Base-by-base conservation (phyloP, 2,888 invertebrate species). In the Habroteleia sp. region DNA sequence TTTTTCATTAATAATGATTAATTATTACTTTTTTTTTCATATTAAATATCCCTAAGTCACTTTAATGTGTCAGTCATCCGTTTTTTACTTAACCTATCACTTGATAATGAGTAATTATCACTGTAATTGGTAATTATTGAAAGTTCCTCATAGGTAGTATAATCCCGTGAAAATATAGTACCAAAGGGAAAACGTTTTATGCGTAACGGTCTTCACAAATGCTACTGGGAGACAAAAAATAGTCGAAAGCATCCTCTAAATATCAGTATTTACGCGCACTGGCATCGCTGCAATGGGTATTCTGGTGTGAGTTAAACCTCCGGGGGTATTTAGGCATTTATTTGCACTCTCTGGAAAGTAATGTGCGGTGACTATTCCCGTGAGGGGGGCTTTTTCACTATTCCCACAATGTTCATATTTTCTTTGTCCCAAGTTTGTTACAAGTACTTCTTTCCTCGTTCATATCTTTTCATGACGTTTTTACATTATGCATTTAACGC, bases 241-340 rank as follows among this genome's bases (percentile, higher is more conserved):
- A 56, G 48, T 48, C 52, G 68, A 56, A 81, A 80, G 77, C 78
- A 73, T 77, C 72, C 78, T 73, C 77, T 79, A 80, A 78, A 80
- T 81, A 81, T 81, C 77, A 77, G 80, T 77, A 71, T 79, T 79
- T 78, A 80, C 76, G 77, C 56, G 68, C 41, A 52, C 39, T 50
- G 33, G 52, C 39, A 29, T 58, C 48, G 60, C 72, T 71, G 65
- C 69, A 39, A 54, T 54, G 46, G 16, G 35, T 33, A 62, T 27
- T 46, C 41, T 29, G 65, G 74, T 54, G 74, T 39, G 81, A 74
- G 77, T 79, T 77, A 72, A 77, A 79, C 78, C 78, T 76, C 75
- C 72, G 60, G 74, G 77, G 74, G 78, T 77, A 79, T 80, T 81
- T 78, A 74, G 66, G 76, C 79, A 78, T 81, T 81, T 80, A 81